Conservation (phyloP, 2,113 vertebrate genomes). For the Axis porcinus region DNA sequence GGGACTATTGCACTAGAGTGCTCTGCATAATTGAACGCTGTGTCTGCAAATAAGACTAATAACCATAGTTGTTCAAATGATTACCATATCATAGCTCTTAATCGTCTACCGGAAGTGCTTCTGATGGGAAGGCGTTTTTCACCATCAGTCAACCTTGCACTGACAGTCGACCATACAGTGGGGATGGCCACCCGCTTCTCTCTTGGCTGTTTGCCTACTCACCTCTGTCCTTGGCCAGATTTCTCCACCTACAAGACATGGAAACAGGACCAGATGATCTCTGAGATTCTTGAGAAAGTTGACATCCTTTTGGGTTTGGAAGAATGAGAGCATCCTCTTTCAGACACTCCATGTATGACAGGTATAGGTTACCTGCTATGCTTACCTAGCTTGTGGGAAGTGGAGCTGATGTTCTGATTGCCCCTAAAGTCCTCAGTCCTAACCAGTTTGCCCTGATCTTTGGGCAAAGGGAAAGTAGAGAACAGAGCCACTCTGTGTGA, state of each 20-base stretch:
- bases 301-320: neutral
- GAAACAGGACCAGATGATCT: neutral
- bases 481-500: neutral
- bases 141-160: neutral
- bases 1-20: neutral
- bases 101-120: neutral
- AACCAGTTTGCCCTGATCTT: neutral
- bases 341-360: neutral
- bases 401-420: neutral
- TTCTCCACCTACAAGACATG: neutral
- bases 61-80: slow-evolving; percentile 50
- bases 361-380: neutral
- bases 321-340: neutral
- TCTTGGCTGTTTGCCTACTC: neutral
- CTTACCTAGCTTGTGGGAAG: neutral
- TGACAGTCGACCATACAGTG: neutral
- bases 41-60: slow-evolving; percentile 64
- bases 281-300: neutral
- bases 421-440: neutral
- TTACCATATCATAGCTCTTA: slow-evolving; percentile 29
- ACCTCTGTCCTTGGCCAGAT: neutral
- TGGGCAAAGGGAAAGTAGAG: neutral
- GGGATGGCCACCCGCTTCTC: neutral
- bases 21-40: slow-evolving; percentile 58
- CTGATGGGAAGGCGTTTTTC: neutral